Evolutionary conservation across 2,888 invertebrate species (phyloP), one percentile per base, ranked within the genome.

Genomic region (Phrixothrix hirtus): DNA sequence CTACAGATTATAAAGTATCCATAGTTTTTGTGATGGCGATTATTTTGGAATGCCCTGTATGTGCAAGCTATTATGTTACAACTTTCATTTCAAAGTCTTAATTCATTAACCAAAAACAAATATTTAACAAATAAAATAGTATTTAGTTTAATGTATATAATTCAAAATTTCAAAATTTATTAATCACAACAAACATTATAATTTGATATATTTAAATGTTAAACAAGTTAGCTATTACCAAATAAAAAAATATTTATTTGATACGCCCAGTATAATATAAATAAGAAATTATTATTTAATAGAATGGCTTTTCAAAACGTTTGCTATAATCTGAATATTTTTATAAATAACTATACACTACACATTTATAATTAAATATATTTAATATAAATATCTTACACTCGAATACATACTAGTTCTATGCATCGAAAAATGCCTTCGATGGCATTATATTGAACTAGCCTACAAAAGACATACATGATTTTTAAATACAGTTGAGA

Each of bases 351-450:
- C 13, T 12, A 45, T 36, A 11, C 16, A 36, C 15, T 30, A 31
- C 45, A 74, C 74, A 75, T 74, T 75, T 74, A 75, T 75, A 76
- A 75, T 74, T 75, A 75, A 76, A 75, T 76, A 76, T 76, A 76
- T 73, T 75, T 74, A 72, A 67, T 75, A 75, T 75, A 76, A 77
- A 77, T 77, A 77, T 77, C 74, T 76, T 77, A 77, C 77, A 77
- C 73, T 72, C 73, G 72, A 74, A 73, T 75, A 76, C 75, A 76
- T 70, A 64, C 72, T 74, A 75, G 73, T 72, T 72, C 74, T 74
- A 74, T 67, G 62, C 61, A 63, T 65, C 66, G 72, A 72, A 74
- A n/a, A 68, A 65, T 57, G 52, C 56, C 48, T 45, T 57, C 59
- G 56, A 52, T 61, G 70, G 72, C 69, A 68, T 62, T 69, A 70